Percentiles rank a stretch among this genome's conserved stretches.
phyloP scores from a whole-genome alignment of 2,888 invertebrate genomes.

The Didymodactylos carnosus region DNA sequence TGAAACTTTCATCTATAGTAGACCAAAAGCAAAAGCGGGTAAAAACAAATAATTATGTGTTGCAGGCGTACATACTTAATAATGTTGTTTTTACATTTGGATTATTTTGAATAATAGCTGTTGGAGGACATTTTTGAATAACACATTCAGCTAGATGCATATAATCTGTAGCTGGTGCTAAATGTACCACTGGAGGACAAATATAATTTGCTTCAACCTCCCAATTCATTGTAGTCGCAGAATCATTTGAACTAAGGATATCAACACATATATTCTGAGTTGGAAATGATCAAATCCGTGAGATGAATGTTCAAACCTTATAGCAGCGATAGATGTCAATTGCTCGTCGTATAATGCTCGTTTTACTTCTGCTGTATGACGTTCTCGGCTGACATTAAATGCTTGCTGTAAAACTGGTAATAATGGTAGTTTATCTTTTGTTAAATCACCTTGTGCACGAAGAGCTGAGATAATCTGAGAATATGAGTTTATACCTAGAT shows the following conservation, averaged over 20 bases:
- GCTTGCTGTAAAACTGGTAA: conserved; percentile 53
- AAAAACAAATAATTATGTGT: too few relatives aligned
- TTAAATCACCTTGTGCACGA: conserved; percentile 71
- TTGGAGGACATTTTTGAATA: not conserved
- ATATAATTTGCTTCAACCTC: not conserved
- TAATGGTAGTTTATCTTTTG: conserved; percentile 59
- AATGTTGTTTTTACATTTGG: not conserved
- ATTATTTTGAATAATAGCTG: not conserved
- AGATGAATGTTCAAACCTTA: not conserved
- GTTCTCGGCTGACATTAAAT: conserved; percentile 58
- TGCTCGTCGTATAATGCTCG: conserved; percentile 76
- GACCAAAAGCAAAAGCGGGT: too few relatives aligned
- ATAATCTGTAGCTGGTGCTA: not conserved
- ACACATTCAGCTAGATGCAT: not conserved
- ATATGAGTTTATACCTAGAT: conserved; percentile 75
- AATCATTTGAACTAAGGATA: not conserved
- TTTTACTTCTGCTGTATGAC: conserved; percentile 73
- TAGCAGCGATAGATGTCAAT: conserved; percentile 64
- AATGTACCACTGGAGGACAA: not conserved
- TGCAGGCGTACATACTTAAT: not conserved
- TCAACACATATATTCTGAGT: not conserved
- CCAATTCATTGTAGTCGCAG: not conserved
- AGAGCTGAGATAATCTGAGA: conserved; percentile 67
- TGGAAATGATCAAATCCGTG: too few relatives aligned
- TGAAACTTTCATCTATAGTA: not conserved